These are phyloP conservation scores for Aselliscus stoliczkanus DNA, from an alignment of 2,797 vertebrate species.

Conservation along the genomic window DNA sequence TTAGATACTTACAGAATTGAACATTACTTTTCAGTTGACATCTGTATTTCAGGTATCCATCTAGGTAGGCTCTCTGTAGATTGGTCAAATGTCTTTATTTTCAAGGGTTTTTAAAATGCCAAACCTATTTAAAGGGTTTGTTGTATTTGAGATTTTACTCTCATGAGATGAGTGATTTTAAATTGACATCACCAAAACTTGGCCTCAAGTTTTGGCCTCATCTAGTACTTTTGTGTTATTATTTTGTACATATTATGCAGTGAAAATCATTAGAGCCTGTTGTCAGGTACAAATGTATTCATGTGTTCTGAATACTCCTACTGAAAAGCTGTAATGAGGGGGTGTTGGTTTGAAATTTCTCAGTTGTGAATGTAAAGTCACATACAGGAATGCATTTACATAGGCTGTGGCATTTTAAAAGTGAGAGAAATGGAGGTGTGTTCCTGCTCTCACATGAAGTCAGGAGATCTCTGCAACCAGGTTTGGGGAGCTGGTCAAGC, in stretches of 20 bases:
- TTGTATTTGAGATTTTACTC: slow-evolving; percentile 8
- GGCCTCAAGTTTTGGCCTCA: background rate
- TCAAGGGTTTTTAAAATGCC: slow-evolving; percentile 34
- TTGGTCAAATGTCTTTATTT: background rate
- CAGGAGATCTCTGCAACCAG: slow-evolving; percentile 58
- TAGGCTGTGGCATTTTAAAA: slow-evolving; percentile 45
- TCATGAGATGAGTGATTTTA: background rate
- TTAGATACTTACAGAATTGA: background rate
- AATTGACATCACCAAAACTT: background rate
- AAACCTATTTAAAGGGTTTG: slow-evolving; percentile 27
- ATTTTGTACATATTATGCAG: background rate
- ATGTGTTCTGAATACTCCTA: background rate
- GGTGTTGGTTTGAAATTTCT: background rate
- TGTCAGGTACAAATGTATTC: background rate
- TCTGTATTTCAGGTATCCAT: background rate
- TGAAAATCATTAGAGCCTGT: background rate
- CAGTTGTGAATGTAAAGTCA: background rate
- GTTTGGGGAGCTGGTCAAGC: background rate
- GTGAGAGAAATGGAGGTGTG: slow-evolving; percentile 60
- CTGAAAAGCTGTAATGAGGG: background rate
- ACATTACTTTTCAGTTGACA: background rate
- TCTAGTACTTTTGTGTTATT: background rate
- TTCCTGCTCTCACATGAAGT: slow-evolving; percentile 62
- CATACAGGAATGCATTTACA: slow-evolving; percentile 3
- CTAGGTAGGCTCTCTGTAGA: background rate